Evolutionary conservation across 2,113 vertebrate genomes (phyloP), one percentile per base, ranked within the genome.

Genomic region (Carettochelys insculpta): DNA sequence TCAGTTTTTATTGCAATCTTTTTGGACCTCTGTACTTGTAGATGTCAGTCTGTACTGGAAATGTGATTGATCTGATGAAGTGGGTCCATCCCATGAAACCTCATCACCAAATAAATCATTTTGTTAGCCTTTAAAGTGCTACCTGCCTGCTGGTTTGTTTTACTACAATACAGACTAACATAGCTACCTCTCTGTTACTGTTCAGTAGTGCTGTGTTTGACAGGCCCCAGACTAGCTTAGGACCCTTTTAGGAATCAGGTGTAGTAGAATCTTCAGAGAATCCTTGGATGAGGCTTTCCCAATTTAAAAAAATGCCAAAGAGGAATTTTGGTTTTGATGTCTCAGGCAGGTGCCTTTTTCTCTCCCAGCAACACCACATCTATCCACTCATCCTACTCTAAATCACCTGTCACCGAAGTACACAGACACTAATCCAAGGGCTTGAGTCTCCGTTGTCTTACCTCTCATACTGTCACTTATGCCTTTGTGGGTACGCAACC

Each of bases 281-380:
- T n/a, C 34, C n/a, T 85, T 83, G n/a, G 22, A 2, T 65, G 88
- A 79, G 88, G 2, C 13, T 89, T 77, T 43, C 93, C 80, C 85
- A 76, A 54, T 25, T 83, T 75, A 75, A 92, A 84, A 92, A 56
- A 45, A 83, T 89, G 58, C 47, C 83, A 43, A 87, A 91, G 90
- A 92, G 45, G 5, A 82, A 61, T 88, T 92, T 48, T 82, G 85
- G 17, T 95, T 87, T 71, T 61, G 81, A 89, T 90, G 92, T 92
- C 24, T 38, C 20, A 12, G 16, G 68, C n/a, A 41, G n/a, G 11
- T 71, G 22, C 68, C 38, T 71, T 9, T 20, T 77, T 53, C 68
- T 82, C 52, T 13, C 75, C 75, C 80, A n/a, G n/a, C n/a, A n/a
- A n/a, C 27, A 4, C 10, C 25, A 10, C 11, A 8, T 56, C 58